Percentiles rank a stretch among this genome's conserved stretches.
Conservation (phyloP, 2,113 vertebrate genomes). For the Eupsittula cactorum region DNA sequence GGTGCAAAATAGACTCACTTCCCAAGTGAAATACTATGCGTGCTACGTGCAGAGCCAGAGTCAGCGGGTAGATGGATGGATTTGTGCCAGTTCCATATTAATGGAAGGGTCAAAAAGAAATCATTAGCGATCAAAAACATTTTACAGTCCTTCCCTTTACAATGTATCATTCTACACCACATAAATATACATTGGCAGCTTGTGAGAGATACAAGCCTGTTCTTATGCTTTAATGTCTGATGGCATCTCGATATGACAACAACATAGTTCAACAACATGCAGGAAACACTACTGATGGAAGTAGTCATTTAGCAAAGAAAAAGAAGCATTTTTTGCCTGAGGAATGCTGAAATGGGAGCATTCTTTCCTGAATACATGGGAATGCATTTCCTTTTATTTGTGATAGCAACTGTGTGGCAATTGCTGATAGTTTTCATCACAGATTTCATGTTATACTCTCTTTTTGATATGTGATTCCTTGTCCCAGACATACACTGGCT, state of each 20-base stretch:
- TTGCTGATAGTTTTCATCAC: not conserved
- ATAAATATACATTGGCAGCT: not conserved
- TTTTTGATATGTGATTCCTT: not conserved
- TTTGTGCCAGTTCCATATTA: not conserved
- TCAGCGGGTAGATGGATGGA: not conserved
- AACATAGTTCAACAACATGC: not conserved
- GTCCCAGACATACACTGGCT: not conserved
- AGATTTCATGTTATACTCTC: not conserved
- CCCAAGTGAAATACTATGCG: not conserved
- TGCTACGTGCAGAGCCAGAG: not conserved
- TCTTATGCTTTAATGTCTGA: not conserved
- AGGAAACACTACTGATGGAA: not conserved
- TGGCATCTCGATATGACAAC: not conserved
- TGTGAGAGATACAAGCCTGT: not conserved
- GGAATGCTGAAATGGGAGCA: not conserved
- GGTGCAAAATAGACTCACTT: slow-evolving; percentile 22
- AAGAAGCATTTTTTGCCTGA: not conserved
- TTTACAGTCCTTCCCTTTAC: not conserved
- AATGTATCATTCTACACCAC: not conserved
- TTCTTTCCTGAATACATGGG: not conserved
- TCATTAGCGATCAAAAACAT: not conserved
- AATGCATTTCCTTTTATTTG: not conserved
- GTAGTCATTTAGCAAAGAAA: not conserved
- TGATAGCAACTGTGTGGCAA: not conserved
- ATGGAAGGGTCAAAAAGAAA: not conserved